phyloP scores from a whole-genome alignment of 2,797 vertebrate species.

The Parauchenoglanis punctatus region DNA sequence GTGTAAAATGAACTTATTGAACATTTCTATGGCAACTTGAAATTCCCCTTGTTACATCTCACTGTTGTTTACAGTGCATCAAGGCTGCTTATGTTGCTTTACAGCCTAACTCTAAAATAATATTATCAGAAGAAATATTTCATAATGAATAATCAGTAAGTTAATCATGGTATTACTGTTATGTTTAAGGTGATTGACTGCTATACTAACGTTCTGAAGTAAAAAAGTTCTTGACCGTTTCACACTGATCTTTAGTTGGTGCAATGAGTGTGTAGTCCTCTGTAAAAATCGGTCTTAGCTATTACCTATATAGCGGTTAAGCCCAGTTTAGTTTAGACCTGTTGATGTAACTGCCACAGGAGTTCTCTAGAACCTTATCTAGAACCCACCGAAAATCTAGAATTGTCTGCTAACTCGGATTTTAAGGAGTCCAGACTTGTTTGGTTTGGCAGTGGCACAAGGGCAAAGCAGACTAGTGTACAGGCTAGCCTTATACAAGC shows the following conservation, averaged over 20 bases:
- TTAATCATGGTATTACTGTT: background rate
- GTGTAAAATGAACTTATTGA: background rate
- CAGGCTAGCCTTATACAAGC: background rate
- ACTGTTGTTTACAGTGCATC: background rate
- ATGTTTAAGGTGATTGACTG: background rate
- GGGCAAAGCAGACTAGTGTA: conserved; percentile 21
- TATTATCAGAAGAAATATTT: background rate
- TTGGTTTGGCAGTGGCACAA: background rate
- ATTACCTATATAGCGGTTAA: background rate
- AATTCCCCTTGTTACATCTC: too few relatives aligned
- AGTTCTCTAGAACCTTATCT: background rate
- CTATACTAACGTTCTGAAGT: background rate
- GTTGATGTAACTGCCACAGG: background rate
- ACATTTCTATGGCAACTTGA: too few relatives aligned
- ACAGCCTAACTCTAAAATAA: background rate
- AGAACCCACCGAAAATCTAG: too few relatives aligned
- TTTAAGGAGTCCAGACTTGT: conserved; percentile 9
- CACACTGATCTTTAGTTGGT: background rate
- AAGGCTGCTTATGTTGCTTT: background rate
- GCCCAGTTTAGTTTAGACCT: background rate
- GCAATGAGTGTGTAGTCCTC: background rate
- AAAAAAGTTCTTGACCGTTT: background rate
- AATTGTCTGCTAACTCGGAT: background rate
- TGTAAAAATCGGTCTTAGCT: background rate
- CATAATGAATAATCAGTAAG: background rate